Evolutionary conservation across 2,888 invertebrate genomes (phyloP).

Genomic region (Zaprionus lineosus): DNA sequence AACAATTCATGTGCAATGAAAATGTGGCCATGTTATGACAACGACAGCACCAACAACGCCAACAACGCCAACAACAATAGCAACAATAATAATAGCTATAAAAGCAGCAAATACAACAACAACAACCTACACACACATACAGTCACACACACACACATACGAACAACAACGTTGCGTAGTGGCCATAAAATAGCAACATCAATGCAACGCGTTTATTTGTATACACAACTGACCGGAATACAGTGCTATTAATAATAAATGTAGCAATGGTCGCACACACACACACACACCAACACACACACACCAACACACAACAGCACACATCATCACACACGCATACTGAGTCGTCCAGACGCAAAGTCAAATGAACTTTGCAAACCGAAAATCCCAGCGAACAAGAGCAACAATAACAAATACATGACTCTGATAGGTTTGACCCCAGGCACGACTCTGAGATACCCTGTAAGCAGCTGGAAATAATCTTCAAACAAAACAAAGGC

Average conservation of each 20-base stretch:
- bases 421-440: too few relatives aligned
- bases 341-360: slow-evolving; percentile 37
- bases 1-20: slow-evolving; percentile 57
- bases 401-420: neutral
- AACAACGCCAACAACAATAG: slow-evolving; percentile 5
- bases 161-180: slow-evolving; percentile 36
- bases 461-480: slow-evolving; percentile 5
- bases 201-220: slow-evolving; percentile 67
- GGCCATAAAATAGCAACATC: slow-evolving; percentile 73
- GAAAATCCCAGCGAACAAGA: slow-evolving; percentile 36
- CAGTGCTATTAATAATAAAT: slow-evolving; percentile 79
- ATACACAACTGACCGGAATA: slow-evolving; percentile 70
- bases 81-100: slow-evolving; percentile 14
- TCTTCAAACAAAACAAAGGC: neutral
- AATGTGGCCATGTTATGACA: slow-evolving; percentile 64
- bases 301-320: slow-evolving; percentile 2
- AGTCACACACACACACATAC: too few relatives aligned
- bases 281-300: slow-evolving; percentile 12
- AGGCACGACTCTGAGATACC: neutral
- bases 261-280: slow-evolving; percentile 52
- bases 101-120: slow-evolving; percentile 16
- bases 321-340: neutral
- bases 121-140: slow-evolving; percentile 19
- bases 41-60: slow-evolving; percentile 27
- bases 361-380: slow-evolving; percentile 74